Evolutionary conservation across 2,888 invertebrate genomes (phyloP).

Genomic region (Salticus scenicus): DNA sequence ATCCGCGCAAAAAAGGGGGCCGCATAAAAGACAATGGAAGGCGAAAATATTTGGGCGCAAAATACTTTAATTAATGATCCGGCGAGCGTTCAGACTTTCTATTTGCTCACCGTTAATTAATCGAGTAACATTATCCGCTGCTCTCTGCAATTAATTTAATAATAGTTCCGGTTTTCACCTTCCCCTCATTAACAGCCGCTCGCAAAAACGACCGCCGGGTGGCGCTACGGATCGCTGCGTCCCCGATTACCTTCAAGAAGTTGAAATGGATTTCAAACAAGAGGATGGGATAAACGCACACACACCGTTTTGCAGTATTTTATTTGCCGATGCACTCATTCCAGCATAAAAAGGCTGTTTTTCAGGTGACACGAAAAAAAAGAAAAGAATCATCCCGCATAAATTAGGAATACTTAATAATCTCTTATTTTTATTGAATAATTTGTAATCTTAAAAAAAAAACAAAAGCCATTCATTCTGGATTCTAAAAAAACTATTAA

Average conservation of each 20-base stretch:
- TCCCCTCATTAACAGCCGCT: conserved; percentile 52
- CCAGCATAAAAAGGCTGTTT: too few species aligned
- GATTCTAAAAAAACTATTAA: too few species aligned
- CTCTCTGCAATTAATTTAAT: conserved; percentile 70
- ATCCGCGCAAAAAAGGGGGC: conserved; percentile 19
- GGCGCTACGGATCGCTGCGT: conserved; percentile 22
- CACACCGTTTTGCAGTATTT: too few species aligned
- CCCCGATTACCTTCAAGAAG: not conserved
- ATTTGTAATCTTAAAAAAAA: too few species aligned
- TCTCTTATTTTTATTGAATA: too few species aligned
- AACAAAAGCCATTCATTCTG: too few species aligned
- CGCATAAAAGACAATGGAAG: conserved; percentile 42
- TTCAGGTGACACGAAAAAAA: too few species aligned
- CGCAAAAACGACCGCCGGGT: conserved; percentile 48
- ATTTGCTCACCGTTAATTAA: conserved; percentile 67
- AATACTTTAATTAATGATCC: conserved; percentile 67
- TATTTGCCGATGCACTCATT: too few species aligned
- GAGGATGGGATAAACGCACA: too few species aligned
- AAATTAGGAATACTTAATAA: too few species aligned
- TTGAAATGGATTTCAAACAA: not conserved
- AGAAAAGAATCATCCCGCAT: too few species aligned
- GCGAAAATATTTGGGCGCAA: conserved; percentile 60
- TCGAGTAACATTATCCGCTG: conserved; percentile 68
- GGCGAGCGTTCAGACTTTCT: conserved; percentile 63
- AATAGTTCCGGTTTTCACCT: conserved; percentile 63